Evolutionary conservation across 2,888 invertebrate genomes (phyloP), one percentile per base, ranked within the genome.

Genomic region (Mesorhabditis spiculigera): DNA sequence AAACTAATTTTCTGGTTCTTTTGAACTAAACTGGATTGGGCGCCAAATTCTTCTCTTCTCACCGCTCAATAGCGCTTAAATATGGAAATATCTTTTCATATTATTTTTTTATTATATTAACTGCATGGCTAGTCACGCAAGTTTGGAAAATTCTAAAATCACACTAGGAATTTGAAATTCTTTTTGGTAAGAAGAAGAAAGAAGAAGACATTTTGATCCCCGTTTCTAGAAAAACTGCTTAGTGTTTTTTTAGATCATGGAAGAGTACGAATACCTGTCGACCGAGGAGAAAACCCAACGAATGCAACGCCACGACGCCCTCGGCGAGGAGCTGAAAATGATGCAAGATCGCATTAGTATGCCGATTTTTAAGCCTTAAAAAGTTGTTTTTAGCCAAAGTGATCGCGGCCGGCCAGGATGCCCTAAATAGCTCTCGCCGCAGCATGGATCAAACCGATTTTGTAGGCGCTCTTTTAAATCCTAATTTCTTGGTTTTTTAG

Each of bases 331-430:
- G n/a, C 8, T 50, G 8, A 50, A n/a, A 50, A n/a, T n/a, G 1
- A 50, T 13, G 8, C 8, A 50, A 10, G 58, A 50, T 13, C 58
- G 58, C 8, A 50, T 50, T 50, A n/a, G 58, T 50, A 50, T n/a
- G 58, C 8, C 8, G n/a, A 13, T 50, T 50, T 50, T 50, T 6
- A 10, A 10, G 50, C 13, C 6, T 50, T 6, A 50, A 6, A 10
- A 50, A 50, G n/a, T n/a, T 50, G 58, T 13, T 50, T 50, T 50
- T 50, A 50, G 58, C n/a, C 58, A 50, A 50, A n/a, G 58, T 50
- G 1, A 10, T 50, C 10, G n/a, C 8, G 1, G 58, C 58, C 3
- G 58, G 58, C 8, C 58, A 50, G n/a, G 58, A 50, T 13, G 58
- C 58, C 10, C 8, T 50, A 3, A 50, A 50, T n/a, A 50, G n/a